These are phyloP conservation scores for Hirtodrosophila trivittata DNA, from an alignment of 2,888 invertebrate genomes.

Conservation along the genomic window DNA sequence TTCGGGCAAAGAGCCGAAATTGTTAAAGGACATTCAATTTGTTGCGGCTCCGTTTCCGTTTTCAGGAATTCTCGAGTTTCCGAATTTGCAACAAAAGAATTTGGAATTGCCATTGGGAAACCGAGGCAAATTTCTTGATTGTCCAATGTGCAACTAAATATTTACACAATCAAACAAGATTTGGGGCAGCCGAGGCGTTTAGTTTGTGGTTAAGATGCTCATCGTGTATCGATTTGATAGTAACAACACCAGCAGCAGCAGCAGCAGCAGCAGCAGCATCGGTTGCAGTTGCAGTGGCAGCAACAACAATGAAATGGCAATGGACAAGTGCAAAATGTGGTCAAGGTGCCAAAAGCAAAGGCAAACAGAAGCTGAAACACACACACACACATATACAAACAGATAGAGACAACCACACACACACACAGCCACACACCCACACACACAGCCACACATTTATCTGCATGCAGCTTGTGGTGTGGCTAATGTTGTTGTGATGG, in stretches of 20 bases:
- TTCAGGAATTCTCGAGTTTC: too few relatives aligned
- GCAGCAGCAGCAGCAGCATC: constrained; percentile 8
- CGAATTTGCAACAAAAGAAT: constrained; percentile 17
- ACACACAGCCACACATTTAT: constrained; percentile 4
- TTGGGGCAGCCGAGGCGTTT: constrained; percentile 57
- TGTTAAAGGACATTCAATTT: constrained; percentile 25
- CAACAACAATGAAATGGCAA: constrained; percentile 19
- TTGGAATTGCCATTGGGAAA: constrained; percentile 21
- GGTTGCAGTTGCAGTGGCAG: neutral
- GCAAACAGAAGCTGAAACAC: constrained; percentile 25
- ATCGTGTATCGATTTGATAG: constrained; percentile 38
- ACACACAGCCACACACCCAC: constrained; percentile 1
- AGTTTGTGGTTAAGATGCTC: constrained; percentile 56
- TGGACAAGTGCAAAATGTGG: constrained; percentile 44
- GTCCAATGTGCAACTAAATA: constrained; percentile 43
- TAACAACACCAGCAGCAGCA: neutral
- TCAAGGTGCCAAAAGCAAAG: constrained; percentile 51
- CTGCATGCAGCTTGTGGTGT: constrained; percentile 30
- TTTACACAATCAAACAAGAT: constrained; percentile 72
- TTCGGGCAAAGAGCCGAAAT: constrained; percentile 9
- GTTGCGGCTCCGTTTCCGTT: too few relatives aligned
- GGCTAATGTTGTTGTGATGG: constrained; percentile 40
- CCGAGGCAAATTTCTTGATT: constrained; percentile 30
- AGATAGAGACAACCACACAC: constrained; percentile 1
- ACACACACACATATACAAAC: neutral